Base-by-base conservation (phyloP, 2,888 invertebrate species). In the Steinernema hermaphroditum region DNA sequence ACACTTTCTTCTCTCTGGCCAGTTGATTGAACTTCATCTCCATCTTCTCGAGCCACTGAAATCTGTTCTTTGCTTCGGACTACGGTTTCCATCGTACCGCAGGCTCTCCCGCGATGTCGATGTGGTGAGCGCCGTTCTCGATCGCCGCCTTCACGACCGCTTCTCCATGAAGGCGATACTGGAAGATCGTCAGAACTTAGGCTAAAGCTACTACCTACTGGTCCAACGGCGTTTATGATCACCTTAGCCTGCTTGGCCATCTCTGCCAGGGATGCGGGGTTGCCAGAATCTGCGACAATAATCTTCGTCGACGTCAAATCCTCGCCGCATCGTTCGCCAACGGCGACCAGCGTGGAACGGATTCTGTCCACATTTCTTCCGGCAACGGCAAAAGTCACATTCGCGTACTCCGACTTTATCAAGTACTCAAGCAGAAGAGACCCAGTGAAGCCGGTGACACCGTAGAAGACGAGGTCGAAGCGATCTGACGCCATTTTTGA, bases 31-130 rank as follows among this genome's bases (percentile, higher is more conserved):
- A 94, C 80, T 92, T 90, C 72, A 94, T 87, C 86, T 94, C 93
- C 91, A 94, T 93, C 37, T 88, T 88, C 87, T 95, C 94, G 88
- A 95, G 91, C 86, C 91, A 94, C 91, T 93, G 19, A 72, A 72
- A 69, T 14, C 14, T 22, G n/a, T 29, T 16, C 0, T 24, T 19
- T 62, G 72, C 46, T 74, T 24, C 77, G 22, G 12, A 22, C 2
- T 50, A 50, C 1, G 22, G 24, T 1, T 12, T 12, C 41, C 19
- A 32, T 41, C 76, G 57, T 69, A 81, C 82, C 19, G 92, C 91
- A 0, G 95, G 93, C 87, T 97, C 96, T 6, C 95, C 96, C 84
- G 92, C 93, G 44, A 97, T 92, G 87, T 97, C 97, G 9, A 98
- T 91, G 85, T 96, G 93, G 88, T 93, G 92, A 0, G 95, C 91